phyloP scores from a whole-genome alignment of 2,888 invertebrate species.

The Aethes cnicana region DNA sequence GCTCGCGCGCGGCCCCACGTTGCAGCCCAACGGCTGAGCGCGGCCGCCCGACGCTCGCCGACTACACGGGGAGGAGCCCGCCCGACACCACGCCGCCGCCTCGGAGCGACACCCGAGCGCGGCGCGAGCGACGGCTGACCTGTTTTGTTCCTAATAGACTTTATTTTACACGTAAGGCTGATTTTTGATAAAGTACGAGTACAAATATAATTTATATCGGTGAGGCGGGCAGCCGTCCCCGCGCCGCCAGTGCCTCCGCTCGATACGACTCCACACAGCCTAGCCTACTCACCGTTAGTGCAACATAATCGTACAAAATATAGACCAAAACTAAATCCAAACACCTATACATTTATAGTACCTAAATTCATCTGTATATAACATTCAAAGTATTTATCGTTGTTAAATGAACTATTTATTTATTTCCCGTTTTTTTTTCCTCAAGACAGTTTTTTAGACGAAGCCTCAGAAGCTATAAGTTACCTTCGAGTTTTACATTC shows the following conservation, averaged over 20 bases:
- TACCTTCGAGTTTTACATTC: conserved; percentile 67
- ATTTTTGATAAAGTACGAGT: conserved; percentile 75
- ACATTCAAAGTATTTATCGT: conserved; percentile 62
- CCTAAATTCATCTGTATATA: conserved; percentile 59
- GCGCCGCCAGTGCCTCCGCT: conserved; percentile 59
- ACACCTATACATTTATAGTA: conserved; percentile 54
- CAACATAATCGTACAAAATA: conserved; percentile 77
- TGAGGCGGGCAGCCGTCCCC: conserved; percentile 36
- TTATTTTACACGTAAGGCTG: conserved; percentile 74
- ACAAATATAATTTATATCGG: conserved; percentile 54
- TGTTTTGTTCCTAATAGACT: conserved; percentile 76
- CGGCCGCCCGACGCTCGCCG: conserved; percentile 39
- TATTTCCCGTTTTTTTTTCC: conserved; percentile 47
- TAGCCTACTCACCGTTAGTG: conserved; percentile 63
- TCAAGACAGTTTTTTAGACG: conserved; percentile 55
- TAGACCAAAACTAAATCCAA: conserved; percentile 76
- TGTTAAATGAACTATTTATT: conserved; percentile 54
- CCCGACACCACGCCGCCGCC: conserved; percentile 48
- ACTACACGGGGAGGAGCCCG: conserved; percentile 72
- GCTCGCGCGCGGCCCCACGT: conserved; percentile 62
- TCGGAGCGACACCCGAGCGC: too few species aligned
- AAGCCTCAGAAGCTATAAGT: conserved; percentile 74
- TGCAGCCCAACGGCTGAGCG: conserved; percentile 75
- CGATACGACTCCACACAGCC: conserved; percentile 49
- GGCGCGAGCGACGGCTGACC: conserved; percentile 68